These are phyloP conservation scores for Congeria kusceri DNA, from an alignment of 2,888 invertebrate species.

Conservation along the genomic window DNA sequence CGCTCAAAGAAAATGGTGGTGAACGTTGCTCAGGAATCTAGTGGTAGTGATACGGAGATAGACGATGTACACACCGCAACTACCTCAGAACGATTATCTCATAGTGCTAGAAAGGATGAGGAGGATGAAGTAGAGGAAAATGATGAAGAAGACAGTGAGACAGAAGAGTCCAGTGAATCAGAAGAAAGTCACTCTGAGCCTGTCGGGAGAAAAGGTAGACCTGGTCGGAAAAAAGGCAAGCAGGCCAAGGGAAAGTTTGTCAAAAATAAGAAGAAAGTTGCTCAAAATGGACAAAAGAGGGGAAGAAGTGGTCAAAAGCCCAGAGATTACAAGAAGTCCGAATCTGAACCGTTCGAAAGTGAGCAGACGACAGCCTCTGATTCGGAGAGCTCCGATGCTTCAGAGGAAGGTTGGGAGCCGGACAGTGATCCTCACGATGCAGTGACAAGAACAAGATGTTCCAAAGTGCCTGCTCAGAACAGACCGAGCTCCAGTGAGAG, in stretches of 20 bases:
- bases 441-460: conserved; percentile 3
- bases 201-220: conserved; percentile 62
- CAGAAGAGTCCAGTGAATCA: background rate
- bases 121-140: background rate
- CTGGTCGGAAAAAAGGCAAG: conserved; percentile 10
- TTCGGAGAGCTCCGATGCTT: conserved; percentile 10
- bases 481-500: background rate
- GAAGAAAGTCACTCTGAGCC: conserved; percentile 55
- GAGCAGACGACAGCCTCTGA: background rate
- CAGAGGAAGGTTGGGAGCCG: conserved; percentile 36
- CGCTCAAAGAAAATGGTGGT: conserved; percentile 13
- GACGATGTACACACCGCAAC: conserved; percentile 1
- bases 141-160: background rate
- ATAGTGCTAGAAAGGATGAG: too few species aligned
- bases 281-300: background rate
- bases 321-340: conserved; percentile 4
- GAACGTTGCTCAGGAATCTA: conserved; percentile 28
- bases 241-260: background rate
- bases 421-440: conserved; percentile 39
- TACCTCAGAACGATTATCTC: background rate
- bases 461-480: conserved; percentile 19
- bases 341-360: conserved; percentile 19
- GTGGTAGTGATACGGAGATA: conserved; percentile 33
- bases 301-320: conserved; percentile 6
- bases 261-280: conserved; percentile 6